Conservation (phyloP, 2,113 vertebrate species). For the Sceloporus undulatus region DNA sequence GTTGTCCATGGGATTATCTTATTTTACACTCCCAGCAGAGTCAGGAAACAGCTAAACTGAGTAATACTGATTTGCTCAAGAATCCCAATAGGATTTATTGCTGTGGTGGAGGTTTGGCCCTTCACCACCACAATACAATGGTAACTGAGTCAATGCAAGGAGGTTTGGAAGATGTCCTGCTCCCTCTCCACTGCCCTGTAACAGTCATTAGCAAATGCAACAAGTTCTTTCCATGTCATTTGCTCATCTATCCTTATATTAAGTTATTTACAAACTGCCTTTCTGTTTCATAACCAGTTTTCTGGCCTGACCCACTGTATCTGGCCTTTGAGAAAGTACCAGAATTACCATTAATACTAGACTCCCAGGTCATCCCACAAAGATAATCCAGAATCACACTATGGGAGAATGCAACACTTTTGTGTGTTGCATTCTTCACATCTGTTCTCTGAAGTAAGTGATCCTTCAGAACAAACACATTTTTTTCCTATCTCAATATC, state of each 20-base stretch:
- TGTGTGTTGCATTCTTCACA: too few species aligned
- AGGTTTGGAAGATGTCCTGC: background rate
- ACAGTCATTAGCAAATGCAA: background rate
- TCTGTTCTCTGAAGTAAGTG: too few species aligned
- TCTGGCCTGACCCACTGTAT: too few species aligned
- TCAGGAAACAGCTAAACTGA: background rate
- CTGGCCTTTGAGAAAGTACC: too few species aligned
- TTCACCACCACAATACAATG: background rate
- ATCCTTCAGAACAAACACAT: too few species aligned
- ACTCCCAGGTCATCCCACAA: too few species aligned
- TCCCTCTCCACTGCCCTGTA: background rate
- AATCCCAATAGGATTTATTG: background rate
- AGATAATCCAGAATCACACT: too few species aligned
- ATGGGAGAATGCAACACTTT: too few species aligned
- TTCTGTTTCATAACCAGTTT: background rate
- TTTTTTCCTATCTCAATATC: too few species aligned
- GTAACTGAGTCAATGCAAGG: background rate
- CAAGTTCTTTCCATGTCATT: background rate
- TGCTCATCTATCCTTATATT: background rate
- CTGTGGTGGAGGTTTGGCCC: background rate
- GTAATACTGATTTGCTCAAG: background rate
- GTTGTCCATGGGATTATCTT: background rate
- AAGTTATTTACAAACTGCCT: background rate
- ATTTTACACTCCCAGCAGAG: background rate
- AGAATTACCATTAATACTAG: too few species aligned